Base-by-base conservation (phyloP, 2,888 invertebrate species). In the Lasioglossum lativentre region DNA sequence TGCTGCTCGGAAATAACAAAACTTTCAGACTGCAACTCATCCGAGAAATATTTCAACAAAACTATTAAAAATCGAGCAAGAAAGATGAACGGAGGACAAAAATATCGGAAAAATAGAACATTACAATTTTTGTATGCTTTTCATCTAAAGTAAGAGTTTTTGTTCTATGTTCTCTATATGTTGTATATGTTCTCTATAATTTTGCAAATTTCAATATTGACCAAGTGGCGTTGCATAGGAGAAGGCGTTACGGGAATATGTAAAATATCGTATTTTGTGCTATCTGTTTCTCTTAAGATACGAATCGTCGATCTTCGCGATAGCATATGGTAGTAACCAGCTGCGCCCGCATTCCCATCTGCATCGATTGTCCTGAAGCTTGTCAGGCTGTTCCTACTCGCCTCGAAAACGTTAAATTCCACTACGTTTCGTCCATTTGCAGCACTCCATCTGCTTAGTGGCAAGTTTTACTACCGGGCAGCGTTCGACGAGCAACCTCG, bases 381-480 rank as follows among this genome's bases (percentile, higher is more conserved):
- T 66, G 38, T 79, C 42, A 66, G 45, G 27, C 19, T 71, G n/a
- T 30, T 75, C 30, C 30, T 47, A 30, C 8, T 45, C 52, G 30
- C 27, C 47, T 30, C 6, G 72, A 8, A 75, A 80, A 72, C 85
- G 77, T 85, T 85, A 72, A 78, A 78, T 85, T 85, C 63, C 66
- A 70, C 70, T 81, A 75, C 47, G 52, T 75, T 77, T 75, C 78
- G 63, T 16, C 27, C 40, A 56, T 63, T 66, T 27, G 71, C 38
- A 27, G 16, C 30, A 38, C 19, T 59, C 70, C 79, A 73, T 85
- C 85, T 78, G 68, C 63, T 85, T 72, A 85, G 77, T 30, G 80
- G 70, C 77, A 75, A n/a, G 42, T 78, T 85, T 85, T 85, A 86
- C 66, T 80, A 52, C 23, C 30, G 71, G 45, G 34, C 73, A 71